Conservation (phyloP, 2,113 vertebrate genomes). For the Gymnarchus niloticus region DNA sequence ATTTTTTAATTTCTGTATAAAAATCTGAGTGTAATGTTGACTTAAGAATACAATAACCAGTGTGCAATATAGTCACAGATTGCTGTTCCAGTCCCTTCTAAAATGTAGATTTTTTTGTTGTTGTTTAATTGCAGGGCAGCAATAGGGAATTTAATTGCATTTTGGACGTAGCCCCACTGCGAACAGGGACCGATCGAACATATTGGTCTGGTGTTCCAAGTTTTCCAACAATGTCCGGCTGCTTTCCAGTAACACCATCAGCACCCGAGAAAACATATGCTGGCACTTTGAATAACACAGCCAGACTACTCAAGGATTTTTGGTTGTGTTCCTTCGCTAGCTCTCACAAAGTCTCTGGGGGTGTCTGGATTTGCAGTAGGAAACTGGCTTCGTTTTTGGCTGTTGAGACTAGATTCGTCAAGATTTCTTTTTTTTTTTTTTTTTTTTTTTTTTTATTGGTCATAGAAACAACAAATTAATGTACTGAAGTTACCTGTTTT, state of each 20-base stretch:
- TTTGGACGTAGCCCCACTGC: constrained; percentile 26
- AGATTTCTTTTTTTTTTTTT: not conserved
- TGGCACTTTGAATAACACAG: not conserved
- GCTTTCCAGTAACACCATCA: constrained; percentile 6
- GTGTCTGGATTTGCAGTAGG: not conserved
- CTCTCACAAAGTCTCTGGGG: not conserved
- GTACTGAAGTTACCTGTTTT: no score
- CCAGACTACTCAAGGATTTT: not conserved
- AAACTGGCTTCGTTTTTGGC: not conserved
- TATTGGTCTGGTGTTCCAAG: not conserved
- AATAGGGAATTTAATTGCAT: constrained; percentile 68
- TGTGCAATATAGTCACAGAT: not conserved
- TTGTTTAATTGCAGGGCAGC: constrained; percentile 62
- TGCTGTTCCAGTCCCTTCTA: constrained; percentile 51
- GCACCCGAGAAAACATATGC: constrained; percentile 1
- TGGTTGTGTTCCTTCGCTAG: not conserved
- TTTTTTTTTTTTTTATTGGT: not conserved
- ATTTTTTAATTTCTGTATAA: not conserved
- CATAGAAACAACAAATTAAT: not conserved
- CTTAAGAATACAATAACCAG: not conserved
- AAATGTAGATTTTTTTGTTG: constrained; percentile 54
- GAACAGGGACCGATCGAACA: constrained; percentile 10
- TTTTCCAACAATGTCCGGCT: constrained; percentile 8
- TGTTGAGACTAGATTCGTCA: not conserved
- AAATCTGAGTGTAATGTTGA: not conserved